A percentile compares a stretch with the other conserved stretches of the same genome.
phyloP scores from a whole-genome alignment of 2,797 vertebrate species.

The Enteromius afrohamiltoni region DNA sequence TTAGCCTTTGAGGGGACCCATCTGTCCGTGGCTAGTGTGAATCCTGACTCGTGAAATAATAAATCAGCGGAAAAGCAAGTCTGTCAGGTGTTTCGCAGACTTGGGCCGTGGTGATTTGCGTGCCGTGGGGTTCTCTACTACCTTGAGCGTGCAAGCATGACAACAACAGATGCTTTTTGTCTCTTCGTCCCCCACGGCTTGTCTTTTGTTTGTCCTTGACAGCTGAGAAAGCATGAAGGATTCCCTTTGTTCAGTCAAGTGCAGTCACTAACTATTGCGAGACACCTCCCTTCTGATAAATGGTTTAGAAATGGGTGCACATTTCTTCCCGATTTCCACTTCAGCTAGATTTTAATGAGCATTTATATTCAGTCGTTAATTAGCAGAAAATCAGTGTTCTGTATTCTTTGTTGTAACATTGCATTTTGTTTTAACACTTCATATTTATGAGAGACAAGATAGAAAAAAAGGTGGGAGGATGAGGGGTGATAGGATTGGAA shows the following conservation, averaged over 20 bases:
- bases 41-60: constrained; percentile 62
- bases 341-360: neutral
- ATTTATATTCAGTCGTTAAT: neutral
- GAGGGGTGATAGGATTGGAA: neutral
- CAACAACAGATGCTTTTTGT: constrained; percentile 62
- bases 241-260: constrained; percentile 56
- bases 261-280: constrained; percentile 38
- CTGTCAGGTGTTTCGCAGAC: constrained; percentile 47
- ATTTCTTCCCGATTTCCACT: neutral
- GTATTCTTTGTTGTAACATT: neutral
- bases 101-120: constrained; percentile 31
- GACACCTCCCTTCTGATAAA: constrained; percentile 27
- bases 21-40: constrained; percentile 60
- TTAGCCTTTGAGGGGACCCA: constrained; percentile 69
- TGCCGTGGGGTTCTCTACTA: constrained; percentile 48
- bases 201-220: constrained; percentile 63
- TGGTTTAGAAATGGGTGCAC: neutral
- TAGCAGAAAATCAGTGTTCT: neutral
- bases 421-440: neutral
- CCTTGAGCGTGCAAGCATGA: constrained; percentile 52
- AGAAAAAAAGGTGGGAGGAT: neutral
- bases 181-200: constrained; percentile 37
- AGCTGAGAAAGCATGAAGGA: constrained; percentile 57
- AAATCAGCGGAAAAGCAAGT: constrained; percentile 65
- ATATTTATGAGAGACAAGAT: neutral